Base-by-base conservation (phyloP, 2,888 invertebrate species). In the Sympetrum striolatum region DNA sequence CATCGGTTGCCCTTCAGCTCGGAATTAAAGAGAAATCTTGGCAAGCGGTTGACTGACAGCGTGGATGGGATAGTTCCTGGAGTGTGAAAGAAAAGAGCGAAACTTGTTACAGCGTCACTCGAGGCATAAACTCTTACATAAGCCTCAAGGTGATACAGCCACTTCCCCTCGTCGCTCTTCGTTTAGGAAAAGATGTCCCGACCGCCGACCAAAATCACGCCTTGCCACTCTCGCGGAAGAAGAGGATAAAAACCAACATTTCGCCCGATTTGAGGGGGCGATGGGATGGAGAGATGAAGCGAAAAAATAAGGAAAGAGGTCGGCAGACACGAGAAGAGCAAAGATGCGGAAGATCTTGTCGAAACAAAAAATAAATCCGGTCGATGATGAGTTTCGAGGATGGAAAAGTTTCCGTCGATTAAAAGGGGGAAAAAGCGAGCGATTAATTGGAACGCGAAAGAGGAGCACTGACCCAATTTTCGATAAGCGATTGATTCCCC, bases 111-210 rank as follows among this genome's bases (percentile, higher is more conserved):
- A 15, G 35, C 5, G 48, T 81, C 81, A 53, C 81, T 53, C 53
- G 35, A 58, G 58, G 31, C 58, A 15, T 80, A 6, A 58, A 58
- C 58, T 58, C 82, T 82, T 58, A 31, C 53, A 4, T 81, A 53
- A 12, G 25, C 81, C 53, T 81, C 15, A 82, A 58, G 58, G 58
- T 58, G 31, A 82, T 10, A 44, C 18, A 35, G 53, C 18, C 18
- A 53, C 25, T 58, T 35, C 58, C 53, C 58, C 35, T 22, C 14
- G 25, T 31, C 82, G 53, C 15, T 58, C 58, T 82, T 58, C 58
- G 35, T 58, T 82, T 58, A 58, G 82, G 58, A 82, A 73, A 73
- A 31, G 82, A 81, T 81, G 81, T 81, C 81, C 81, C 81, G 39
- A 39, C 22, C 48, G 81, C 48, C 48, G 39, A 3, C 48, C 53